A percentile compares a stretch with the other conserved stretches of the same genome.
These are phyloP conservation scores for Epinephelus malabaricus DNA, from an alignment of 2,797 vertebrate species.

Conservation along the genomic window DNA sequence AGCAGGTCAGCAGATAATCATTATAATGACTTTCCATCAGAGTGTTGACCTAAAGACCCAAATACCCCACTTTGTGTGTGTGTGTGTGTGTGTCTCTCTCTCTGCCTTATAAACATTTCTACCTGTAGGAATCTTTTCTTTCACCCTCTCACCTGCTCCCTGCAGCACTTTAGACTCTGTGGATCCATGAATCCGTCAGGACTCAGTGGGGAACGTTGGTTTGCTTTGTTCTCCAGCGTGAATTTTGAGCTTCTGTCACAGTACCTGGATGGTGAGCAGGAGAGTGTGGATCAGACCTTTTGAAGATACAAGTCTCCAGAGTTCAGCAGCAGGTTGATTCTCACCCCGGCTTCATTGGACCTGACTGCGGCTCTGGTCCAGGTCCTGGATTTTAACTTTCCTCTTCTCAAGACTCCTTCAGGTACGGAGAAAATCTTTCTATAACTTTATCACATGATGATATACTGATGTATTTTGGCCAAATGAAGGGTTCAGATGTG, in stretches of 20 bases:
- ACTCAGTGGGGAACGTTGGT: neutral
- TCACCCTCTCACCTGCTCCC: slow-evolving; percentile 5
- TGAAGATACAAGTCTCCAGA: neutral
- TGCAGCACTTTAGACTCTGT: neutral
- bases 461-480: too few species aligned
- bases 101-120: slow-evolving; percentile 33
- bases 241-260: neutral
- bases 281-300: neutral
- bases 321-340: neutral
- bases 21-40: slow-evolving; percentile 48
- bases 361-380: neutral
- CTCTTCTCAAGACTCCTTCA: neutral
- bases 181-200: neutral
- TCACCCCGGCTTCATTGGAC: neutral
- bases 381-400: slow-evolving; percentile 5
- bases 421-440: slow-evolving; percentile 2
- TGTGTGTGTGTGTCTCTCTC: neutral
- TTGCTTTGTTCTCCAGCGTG: neutral
- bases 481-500: neutral
- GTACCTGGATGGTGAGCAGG: neutral
- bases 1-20: slow-evolving; percentile 60
- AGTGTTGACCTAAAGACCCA: slow-evolving; percentile 57
- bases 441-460: neutral
- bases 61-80: slow-evolving; percentile 2
- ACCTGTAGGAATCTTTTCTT: neutral